Conservation (phyloP, 92 coral and sea anemone species). For the Phenganax marumi region DNA sequence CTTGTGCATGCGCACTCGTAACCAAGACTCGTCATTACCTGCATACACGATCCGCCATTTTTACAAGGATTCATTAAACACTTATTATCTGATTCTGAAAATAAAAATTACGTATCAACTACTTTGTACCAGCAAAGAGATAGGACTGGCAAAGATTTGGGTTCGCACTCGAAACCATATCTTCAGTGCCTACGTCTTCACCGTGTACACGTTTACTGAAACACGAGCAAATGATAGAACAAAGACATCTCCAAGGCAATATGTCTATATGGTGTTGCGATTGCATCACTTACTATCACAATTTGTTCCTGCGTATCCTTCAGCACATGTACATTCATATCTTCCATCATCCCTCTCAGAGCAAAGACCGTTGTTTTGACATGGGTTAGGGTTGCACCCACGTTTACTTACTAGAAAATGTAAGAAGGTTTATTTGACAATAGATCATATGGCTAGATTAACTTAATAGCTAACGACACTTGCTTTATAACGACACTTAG, state of each 20-base stretch:
- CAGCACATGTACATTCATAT: constrained; percentile 81
- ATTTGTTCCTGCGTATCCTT: constrained; percentile 76
- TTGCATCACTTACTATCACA: constrained; percentile 66
- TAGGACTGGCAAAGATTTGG: no score
- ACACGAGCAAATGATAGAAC: no score
- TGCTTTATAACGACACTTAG: not conserved
- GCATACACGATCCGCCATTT: constrained; percentile 89
- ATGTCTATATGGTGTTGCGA: not conserved
- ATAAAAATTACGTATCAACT: not conserved
- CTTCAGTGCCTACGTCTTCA: no score
- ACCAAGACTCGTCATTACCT: constrained; percentile 74
- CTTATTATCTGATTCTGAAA: constrained; percentile 65
- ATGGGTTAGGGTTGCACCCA: constrained; percentile 66
- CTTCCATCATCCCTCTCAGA: constrained; percentile 68
- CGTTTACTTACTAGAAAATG: constrained; percentile 37
- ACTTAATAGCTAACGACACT: no score
- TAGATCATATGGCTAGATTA: no score
- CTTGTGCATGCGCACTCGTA: constrained; percentile 77
- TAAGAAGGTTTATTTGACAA: not conserved
- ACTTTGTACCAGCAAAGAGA: not conserved
- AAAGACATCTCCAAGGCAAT: no score
- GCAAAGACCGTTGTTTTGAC: constrained; percentile 83
- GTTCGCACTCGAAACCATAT: no score
- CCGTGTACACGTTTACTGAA: no score
- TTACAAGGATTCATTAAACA: constrained; percentile 80